A percentile compares a stretch with the other conserved stretches of the same genome.
These are phyloP conservation scores for Varanus salvator DNA, from an alignment of 2,113 vertebrate genomes.

Conservation along the genomic window DNA sequence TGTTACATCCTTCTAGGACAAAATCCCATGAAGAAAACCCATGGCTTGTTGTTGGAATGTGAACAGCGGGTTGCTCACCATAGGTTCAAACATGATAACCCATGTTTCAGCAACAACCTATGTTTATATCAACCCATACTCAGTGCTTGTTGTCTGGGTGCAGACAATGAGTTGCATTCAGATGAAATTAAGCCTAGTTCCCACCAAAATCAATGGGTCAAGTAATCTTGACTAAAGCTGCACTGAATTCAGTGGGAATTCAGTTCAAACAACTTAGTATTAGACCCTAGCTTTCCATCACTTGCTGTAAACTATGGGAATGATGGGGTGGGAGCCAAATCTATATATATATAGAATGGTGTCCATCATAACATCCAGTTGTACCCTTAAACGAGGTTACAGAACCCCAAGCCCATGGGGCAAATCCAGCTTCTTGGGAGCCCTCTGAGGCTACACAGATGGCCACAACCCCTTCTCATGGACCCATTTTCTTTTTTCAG, in stretches of 20 bases:
- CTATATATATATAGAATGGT: not conserved
- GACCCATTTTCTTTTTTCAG: too few species aligned
- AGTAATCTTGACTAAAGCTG: not conserved
- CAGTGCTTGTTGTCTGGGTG: not conserved
- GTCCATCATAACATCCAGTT: not conserved
- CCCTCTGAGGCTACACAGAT: too few species aligned
- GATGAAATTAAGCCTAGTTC: not conserved
- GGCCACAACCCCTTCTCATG: too few species aligned
- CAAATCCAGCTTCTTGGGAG: too few species aligned
- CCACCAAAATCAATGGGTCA: not conserved
- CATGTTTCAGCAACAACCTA: too few species aligned
- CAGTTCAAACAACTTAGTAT: slow-evolving; percentile 1
- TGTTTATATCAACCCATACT: not conserved
- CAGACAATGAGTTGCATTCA: not conserved
- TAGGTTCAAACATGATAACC: too few species aligned
- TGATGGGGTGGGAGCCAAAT: not conserved
- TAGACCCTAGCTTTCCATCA: not conserved
- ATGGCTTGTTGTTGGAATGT: too few species aligned
- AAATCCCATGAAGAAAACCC: too few species aligned
- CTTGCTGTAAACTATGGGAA: not conserved
- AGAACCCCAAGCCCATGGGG: too few species aligned
- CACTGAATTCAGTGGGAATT: not conserved
- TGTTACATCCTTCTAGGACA: too few species aligned
- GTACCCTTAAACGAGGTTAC: not conserved
- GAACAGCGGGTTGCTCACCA: too few species aligned